These are phyloP conservation scores for Tachyglossus aculeatus DNA, from an alignment of 2,797 vertebrate species.

Conservation along the genomic window DNA sequence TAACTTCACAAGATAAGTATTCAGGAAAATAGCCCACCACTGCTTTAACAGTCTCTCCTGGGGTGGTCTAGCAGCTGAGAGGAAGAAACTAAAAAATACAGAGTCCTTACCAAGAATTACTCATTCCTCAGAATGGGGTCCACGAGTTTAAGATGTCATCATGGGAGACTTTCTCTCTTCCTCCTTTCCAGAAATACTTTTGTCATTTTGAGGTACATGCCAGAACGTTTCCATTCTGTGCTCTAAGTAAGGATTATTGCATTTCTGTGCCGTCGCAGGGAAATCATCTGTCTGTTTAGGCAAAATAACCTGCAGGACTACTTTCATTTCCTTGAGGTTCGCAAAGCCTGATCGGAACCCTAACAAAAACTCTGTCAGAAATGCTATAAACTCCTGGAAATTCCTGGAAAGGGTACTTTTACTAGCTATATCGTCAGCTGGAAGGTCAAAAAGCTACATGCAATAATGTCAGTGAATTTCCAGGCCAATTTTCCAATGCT, in stretches of 20 bases:
- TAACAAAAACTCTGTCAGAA: not conserved
- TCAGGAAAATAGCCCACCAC: not conserved
- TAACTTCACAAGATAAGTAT: not conserved
- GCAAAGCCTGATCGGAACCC: not conserved
- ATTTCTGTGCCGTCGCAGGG: not conserved
- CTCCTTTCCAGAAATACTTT: not conserved
- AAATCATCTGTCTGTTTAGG: not conserved
- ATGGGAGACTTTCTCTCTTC: not conserved
- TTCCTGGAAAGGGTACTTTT: not conserved
- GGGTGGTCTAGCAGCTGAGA: not conserved
- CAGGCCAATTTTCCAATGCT: not conserved
- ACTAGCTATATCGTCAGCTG: not conserved
- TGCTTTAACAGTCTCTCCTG: not conserved
- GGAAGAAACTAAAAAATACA: not conserved
- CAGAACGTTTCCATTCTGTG: not conserved
- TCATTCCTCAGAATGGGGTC: not conserved
- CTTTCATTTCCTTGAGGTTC: not conserved
- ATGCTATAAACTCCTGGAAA: not conserved
- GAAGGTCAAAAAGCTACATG: not conserved
- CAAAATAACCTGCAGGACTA: not conserved
- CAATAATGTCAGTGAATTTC: not conserved
- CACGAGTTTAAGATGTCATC: not conserved
- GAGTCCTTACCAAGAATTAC: not conserved
- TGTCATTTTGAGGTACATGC: not conserved
- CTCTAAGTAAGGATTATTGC: not conserved